Evolutionary conservation across 2,797 vertebrate species (phyloP).

Genomic region (Neosilurus hyrtlii): DNA sequence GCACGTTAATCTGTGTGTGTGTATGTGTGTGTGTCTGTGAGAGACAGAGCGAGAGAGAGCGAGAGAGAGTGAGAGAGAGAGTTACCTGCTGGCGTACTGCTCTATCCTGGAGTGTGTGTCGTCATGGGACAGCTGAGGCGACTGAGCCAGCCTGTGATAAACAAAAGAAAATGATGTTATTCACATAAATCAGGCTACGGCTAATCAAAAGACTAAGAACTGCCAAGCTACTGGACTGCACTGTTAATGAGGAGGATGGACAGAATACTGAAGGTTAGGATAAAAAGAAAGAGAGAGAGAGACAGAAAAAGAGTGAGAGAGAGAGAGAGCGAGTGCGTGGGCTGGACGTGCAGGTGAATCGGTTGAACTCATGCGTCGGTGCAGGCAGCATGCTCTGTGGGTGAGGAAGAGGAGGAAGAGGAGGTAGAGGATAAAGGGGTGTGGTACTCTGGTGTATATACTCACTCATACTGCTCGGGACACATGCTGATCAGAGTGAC

Average conservation of each 20-base stretch:
- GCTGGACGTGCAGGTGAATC: constrained; percentile 58
- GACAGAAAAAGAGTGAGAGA: constrained; percentile 4
- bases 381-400: constrained; percentile 67
- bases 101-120: constrained; percentile 98
- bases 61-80: no score
- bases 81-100: constrained; percentile 92
- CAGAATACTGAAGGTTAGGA: constrained; percentile 37
- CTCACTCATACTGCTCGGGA: constrained; percentile 99
- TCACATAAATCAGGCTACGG: constrained; percentile 54
- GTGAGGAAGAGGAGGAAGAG: constrained; percentile 45
- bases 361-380: constrained; percentile 48
- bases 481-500: constrained; percentile 99
- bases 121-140: constrained; percentile 91
- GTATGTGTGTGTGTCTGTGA: background rate
- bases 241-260: constrained; percentile 51
- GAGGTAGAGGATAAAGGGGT: background rate
- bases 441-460: constrained; percentile 67
- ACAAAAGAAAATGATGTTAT: constrained; percentile 55
- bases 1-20: background rate
- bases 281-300: background rate
- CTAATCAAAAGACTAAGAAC: constrained; percentile 14
- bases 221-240: constrained; percentile 61
- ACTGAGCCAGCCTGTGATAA: constrained; percentile 83
- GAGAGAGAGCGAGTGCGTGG: background rate
- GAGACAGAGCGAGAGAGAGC: background rate